Conservation (phyloP, 2,113 vertebrate genomes). For the Menidia beryllina region DNA sequence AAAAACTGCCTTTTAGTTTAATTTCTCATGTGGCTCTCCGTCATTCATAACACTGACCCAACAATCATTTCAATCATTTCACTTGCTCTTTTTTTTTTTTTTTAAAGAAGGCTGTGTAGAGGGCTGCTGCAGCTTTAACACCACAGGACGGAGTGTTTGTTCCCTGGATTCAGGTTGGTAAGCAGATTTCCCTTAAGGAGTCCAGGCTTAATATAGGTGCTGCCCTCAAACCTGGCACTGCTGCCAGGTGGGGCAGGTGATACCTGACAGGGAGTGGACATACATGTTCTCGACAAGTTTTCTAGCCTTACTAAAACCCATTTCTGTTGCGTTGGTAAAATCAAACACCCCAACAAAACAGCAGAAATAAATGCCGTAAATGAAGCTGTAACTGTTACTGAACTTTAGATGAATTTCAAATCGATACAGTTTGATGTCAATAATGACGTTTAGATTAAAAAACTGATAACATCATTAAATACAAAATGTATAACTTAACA, state of each 20-base stretch:
- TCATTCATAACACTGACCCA: not conserved
- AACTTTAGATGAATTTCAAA: not conserved
- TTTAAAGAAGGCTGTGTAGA: not conserved
- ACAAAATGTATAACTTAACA: not conserved
- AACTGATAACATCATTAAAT: not conserved
- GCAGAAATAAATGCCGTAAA: not conserved
- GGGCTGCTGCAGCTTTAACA: not conserved
- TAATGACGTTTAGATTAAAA: slow-evolving; percentile 1
- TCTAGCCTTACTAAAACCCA: not conserved
- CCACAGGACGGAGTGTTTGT: not conserved
- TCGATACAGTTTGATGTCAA: not conserved
- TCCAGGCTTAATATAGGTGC: slow-evolving; percentile 23
- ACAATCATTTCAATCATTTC: not conserved
- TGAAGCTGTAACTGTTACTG: not conserved
- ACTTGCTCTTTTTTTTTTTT: too few species aligned
- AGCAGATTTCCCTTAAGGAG: slow-evolving; percentile 30
- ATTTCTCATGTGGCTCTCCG: not conserved
- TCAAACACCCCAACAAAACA: too few species aligned
- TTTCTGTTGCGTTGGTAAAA: not conserved
- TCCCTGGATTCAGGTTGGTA: slow-evolving; percentile 19
- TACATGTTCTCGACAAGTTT: not conserved
- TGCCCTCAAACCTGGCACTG: slow-evolving; percentile 12
- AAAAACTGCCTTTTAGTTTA: not conserved
- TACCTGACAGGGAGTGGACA: slow-evolving; percentile 19
- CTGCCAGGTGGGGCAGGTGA: slow-evolving; percentile 30